Conservation (phyloP, 2,113 vertebrate genomes). For the Clarias batrachus region DNA sequence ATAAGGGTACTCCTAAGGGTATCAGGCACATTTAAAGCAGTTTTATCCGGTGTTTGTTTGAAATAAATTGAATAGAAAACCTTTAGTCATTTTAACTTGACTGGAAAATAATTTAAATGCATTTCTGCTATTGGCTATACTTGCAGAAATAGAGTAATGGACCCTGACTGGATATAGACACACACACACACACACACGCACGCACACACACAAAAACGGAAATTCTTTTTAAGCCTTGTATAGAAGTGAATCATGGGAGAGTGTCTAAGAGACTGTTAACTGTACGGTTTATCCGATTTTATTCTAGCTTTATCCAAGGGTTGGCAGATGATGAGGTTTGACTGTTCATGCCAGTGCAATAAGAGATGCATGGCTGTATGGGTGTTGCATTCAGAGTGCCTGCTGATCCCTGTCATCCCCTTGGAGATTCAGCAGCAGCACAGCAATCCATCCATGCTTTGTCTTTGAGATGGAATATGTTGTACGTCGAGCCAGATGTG, state of each 20-base stretch:
- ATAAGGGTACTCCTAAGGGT: neutral
- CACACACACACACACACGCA: neutral
- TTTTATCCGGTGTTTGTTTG: neutral
- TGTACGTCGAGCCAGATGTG: slow-evolving; percentile 1
- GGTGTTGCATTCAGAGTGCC: slow-evolving; percentile 52
- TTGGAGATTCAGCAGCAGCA: slow-evolving; percentile 18
- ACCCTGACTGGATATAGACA: slow-evolving; percentile 34
- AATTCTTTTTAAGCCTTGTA: slow-evolving; percentile 43
- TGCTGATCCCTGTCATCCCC: slow-evolving; percentile 61
- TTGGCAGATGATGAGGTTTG: slow-evolving; percentile 24
- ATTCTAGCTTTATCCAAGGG: slow-evolving; percentile 27
- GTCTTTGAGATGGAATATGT: slow-evolving; percentile 31
- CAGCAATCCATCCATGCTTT: slow-evolving; percentile 27
- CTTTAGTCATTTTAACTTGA: neutral
- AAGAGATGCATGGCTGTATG: slow-evolving; percentile 47
- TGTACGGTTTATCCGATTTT: slow-evolving; percentile 34
- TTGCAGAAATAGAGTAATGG: slow-evolving; percentile 52
- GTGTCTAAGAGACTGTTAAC: slow-evolving; percentile 36
- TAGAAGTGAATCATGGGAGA: slow-evolving; percentile 32
- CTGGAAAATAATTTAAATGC: slow-evolving; percentile 45
- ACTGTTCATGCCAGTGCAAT: slow-evolving; percentile 40
- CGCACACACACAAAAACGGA: slow-evolving; percentile 32
- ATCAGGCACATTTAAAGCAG: neutral
- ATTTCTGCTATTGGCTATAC: slow-evolving; percentile 51
- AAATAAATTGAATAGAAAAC: neutral